Evolutionary conservation across 1,140 invertebrate genomes (phyloP).

Genomic region (Drosophila santomea): DNA sequence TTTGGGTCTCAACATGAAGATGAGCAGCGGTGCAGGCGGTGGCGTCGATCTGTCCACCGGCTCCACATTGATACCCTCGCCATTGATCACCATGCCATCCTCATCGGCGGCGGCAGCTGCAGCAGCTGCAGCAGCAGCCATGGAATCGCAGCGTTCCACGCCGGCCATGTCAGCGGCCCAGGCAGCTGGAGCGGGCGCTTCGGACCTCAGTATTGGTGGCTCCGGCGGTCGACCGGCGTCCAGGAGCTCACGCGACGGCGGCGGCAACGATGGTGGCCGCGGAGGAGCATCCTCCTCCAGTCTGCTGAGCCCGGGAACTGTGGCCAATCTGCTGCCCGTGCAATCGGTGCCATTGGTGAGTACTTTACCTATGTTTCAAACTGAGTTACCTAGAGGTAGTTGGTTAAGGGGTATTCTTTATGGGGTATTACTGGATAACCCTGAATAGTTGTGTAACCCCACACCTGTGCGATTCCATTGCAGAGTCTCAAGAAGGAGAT

Average conservation of each 20-base stretch:
- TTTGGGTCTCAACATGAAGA: conserved; percentile 83
- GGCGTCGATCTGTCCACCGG: conserved; percentile 72
- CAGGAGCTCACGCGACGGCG: conserved; percentile 71
- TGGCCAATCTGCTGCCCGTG: conserved; percentile 92
- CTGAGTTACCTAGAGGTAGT: too few relatives aligned
- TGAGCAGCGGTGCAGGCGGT: conserved; percentile 40
- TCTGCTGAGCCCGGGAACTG: conserved; percentile 86
- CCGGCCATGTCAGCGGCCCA: conserved; percentile 38
- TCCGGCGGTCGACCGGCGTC: conserved; percentile 67
- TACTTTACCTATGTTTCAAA: background rate
- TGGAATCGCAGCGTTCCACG: conserved; percentile 67
- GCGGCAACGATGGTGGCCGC: conserved; percentile 35
- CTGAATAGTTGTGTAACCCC: too few relatives aligned
- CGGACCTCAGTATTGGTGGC: conserved; percentile 68
- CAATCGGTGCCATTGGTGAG: conserved; percentile 94
- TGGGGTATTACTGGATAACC: too few relatives aligned
- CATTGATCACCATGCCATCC: conserved; percentile 63
- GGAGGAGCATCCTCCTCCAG: conserved; percentile 38
- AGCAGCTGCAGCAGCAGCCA: conserved; percentile 51
- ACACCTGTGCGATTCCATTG: background rate
- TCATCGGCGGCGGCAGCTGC: conserved; percentile 62
- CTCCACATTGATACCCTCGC: conserved; percentile 74
- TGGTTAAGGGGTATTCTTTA: too few relatives aligned
- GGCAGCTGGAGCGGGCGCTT: conserved; percentile 38
- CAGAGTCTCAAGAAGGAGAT: conserved; percentile 95